Conservation (phyloP, 2,797 vertebrate genomes). For the Sus cebifrons region DNA sequence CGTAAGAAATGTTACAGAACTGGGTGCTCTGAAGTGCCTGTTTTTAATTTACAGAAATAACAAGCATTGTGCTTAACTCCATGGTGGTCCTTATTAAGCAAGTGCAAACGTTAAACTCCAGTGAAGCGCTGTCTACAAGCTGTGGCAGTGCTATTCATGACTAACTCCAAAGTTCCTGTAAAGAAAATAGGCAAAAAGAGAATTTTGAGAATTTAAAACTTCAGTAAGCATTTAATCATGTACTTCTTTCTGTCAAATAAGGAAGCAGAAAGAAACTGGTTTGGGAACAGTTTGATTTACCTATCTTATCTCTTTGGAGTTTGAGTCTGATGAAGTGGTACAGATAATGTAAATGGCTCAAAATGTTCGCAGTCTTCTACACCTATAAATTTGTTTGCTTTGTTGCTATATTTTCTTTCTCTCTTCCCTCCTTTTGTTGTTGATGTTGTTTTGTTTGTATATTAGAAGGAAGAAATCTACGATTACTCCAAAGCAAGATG, state of each 20-base stretch:
- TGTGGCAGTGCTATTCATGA: neutral
- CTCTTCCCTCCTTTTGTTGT: neutral
- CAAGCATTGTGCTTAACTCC: constrained; percentile 61
- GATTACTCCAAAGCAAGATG: neutral
- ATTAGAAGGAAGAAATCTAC: neutral
- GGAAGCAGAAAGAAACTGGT: neutral
- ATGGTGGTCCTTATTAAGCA: constrained; percentile 72
- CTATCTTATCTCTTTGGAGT: neutral
- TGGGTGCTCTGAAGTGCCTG: constrained; percentile 73
- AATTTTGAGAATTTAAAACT: constrained; percentile 40
- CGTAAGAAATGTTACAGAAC: constrained; percentile 65
- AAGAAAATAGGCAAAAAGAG: constrained; percentile 52
- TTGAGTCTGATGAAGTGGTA: neutral
- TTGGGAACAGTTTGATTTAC: neutral
- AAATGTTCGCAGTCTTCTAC: neutral
- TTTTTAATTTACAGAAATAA: constrained; percentile 81
- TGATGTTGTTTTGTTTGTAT: neutral
- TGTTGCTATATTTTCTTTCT: neutral
- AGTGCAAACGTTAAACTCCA: neutral
- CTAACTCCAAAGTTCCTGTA: constrained; percentile 22
- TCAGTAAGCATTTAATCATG: constrained; percentile 7
- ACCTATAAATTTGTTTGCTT: neutral
- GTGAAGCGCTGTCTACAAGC: neutral
- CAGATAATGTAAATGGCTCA: neutral
- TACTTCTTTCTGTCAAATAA: constrained; percentile 28